Percentiles rank a stretch among this genome's conserved stretches.
These are phyloP conservation scores for Apeira syringaria DNA, from an alignment of 2,888 invertebrate genomes.

Conservation along the genomic window DNA sequence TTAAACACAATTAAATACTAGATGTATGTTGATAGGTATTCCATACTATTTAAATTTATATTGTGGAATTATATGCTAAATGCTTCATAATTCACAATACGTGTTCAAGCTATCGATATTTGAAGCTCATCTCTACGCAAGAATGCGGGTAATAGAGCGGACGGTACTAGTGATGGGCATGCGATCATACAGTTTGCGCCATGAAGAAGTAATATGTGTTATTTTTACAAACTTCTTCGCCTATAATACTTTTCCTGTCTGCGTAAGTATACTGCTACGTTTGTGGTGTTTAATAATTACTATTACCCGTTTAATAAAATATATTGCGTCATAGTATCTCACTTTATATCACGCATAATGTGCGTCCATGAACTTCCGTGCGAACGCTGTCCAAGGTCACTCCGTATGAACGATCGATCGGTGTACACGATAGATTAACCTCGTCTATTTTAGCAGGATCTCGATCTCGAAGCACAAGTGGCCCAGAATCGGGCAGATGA, in stretches of 20 bases:
- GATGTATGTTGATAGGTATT: no score
- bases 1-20: no score
- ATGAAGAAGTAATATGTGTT: no score
- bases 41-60: no score
- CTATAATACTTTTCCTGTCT: slow-evolving; percentile 19
- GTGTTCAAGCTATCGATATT: slow-evolving; percentile 2
- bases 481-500: slow-evolving; percentile 62
- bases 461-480: slow-evolving; percentile 52
- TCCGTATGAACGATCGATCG: slow-evolving; percentile 63
- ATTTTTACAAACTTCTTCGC: slow-evolving; percentile 12
- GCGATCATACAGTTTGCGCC: slow-evolving; percentile 16
- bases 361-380: slow-evolving; percentile 77
- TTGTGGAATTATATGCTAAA: no score
- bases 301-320: slow-evolving; percentile 27
- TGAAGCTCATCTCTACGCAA: slow-evolving; percentile 5
- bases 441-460: slow-evolving; percentile 59
- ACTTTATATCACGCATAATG: slow-evolving; percentile 37
- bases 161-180: slow-evolving; percentile 9
- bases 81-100: neutral
- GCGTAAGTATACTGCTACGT: no score
- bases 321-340: slow-evolving; percentile 35
- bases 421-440: slow-evolving; percentile 58
- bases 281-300: no score
- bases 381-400: slow-evolving; percentile 67
- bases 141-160: slow-evolving; percentile 16